A percentile compares a stretch with the other conserved stretches of the same genome.
phyloP scores from a whole-genome alignment of 2,113 vertebrate genomes.

The Coryphaenoides rupestris region DNA sequence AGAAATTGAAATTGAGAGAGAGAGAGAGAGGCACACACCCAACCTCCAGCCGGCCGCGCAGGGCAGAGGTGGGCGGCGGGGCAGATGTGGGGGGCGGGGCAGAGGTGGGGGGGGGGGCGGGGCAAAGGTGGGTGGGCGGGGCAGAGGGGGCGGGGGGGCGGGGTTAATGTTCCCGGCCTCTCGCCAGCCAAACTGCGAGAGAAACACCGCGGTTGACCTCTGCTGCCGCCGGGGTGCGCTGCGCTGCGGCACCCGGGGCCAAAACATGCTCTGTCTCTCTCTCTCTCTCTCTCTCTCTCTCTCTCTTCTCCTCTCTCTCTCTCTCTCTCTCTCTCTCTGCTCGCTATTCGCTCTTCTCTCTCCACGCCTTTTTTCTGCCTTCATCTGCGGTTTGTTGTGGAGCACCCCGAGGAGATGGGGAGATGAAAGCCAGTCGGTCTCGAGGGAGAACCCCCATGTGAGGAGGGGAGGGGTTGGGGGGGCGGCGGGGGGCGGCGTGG shows the following conservation, averaged over 20 bases:
- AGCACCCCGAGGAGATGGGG: slow-evolving; percentile 57
- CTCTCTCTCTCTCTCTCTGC: slow-evolving; percentile 15
- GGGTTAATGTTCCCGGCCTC: too few relatives aligned
- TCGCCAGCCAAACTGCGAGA: too few relatives aligned
- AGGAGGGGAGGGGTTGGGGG: too few relatives aligned
- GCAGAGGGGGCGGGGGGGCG: slow-evolving; percentile 46
- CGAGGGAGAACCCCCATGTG: slow-evolving; percentile 39
- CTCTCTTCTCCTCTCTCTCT: slow-evolving; percentile 17
- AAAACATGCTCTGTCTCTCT: neutral
- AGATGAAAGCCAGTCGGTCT: slow-evolving; percentile 68
- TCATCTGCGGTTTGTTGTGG: slow-evolving; percentile 51
- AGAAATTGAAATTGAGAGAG: slow-evolving; percentile 62
- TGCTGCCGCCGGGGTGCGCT: too few relatives aligned
- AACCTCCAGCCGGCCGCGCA: too few relatives aligned
- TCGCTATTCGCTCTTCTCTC: slow-evolving; percentile 22
- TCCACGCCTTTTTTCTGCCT: slow-evolving; percentile 17
- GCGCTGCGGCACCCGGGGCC: too few relatives aligned
- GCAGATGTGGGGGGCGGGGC: too few relatives aligned
- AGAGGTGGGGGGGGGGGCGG: too few relatives aligned
- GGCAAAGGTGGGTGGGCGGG: too few relatives aligned
- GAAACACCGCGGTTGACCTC: too few relatives aligned
- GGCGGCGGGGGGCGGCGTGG: too few relatives aligned
- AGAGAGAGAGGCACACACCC: slow-evolving; percentile 60
- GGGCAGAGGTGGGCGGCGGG: too few relatives aligned
- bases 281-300: slow-evolving; percentile 39